These are phyloP conservation scores for Echinops telfairi DNA, from an alignment of 2,113 vertebrate genomes.

Conservation along the genomic window DNA sequence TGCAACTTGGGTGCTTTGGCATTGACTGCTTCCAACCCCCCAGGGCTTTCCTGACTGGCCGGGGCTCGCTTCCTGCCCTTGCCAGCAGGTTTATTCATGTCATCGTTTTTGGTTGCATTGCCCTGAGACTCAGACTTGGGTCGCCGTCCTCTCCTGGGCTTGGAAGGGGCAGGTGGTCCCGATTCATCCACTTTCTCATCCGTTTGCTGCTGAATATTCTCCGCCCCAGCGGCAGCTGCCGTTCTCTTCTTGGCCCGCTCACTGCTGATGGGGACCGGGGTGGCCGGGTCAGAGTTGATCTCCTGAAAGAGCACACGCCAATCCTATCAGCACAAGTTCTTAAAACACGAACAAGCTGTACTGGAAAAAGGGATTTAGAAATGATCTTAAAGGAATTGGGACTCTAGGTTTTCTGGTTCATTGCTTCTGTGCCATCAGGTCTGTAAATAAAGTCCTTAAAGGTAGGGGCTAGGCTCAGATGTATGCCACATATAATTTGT, in stretches of 20 bases:
- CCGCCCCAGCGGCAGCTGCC: slow-evolving; percentile 88
- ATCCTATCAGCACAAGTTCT: slow-evolving; percentile 47
- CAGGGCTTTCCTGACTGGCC: slow-evolving; percentile 89
- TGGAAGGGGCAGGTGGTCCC: slow-evolving; percentile 87
- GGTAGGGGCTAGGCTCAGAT: not conserved
- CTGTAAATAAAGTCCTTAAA: not conserved
- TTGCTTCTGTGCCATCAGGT: not conserved
- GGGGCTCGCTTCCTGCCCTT: slow-evolving; percentile 95
- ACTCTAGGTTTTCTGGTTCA: not conserved
- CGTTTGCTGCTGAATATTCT: slow-evolving; percentile 91
- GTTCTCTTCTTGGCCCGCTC: slow-evolving; percentile 91
- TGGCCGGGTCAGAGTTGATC: slow-evolving; percentile 89
- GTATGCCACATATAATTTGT: not conserved
- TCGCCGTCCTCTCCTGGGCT: slow-evolving; percentile 92
- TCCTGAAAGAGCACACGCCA: slow-evolving; percentile 85
- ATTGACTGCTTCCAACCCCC: slow-evolving; percentile 91
- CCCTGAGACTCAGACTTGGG: slow-evolving; percentile 91
- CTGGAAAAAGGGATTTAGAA: slow-evolving; percentile 1
- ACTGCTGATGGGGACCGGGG: slow-evolving; percentile 88
- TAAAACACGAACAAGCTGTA: slow-evolving; percentile 32
- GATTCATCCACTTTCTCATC: slow-evolving; percentile 90
- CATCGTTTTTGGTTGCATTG: slow-evolving; percentile 89
- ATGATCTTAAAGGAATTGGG: not conserved
- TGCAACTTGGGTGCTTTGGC: slow-evolving; percentile 97
- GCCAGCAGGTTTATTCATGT: slow-evolving; percentile 89